Evolutionary conservation across 2,797 vertebrate species (phyloP), one percentile per base, ranked within the genome.

Genomic region (Anguilla anguilla): DNA sequence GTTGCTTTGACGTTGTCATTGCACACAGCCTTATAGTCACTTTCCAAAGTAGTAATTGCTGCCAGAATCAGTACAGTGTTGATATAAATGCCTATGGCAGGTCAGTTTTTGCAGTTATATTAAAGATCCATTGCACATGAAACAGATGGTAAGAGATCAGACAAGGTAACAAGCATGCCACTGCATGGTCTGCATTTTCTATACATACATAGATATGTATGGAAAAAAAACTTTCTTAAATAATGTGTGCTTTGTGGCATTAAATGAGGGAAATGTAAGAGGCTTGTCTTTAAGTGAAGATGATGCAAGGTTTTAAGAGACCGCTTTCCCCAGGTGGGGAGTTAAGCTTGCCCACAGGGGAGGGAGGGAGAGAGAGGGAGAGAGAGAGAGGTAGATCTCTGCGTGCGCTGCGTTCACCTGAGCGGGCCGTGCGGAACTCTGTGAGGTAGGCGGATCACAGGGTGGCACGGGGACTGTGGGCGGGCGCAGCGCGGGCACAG

Each of bases 401-500:
- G 86, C 90, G 86, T 87, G 89, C 89, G 51, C 11, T 53, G 7
- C 51, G 11, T 53, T 53, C 87, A 82, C 86, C 88, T 87, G 74
- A 86, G 90, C 87, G 91, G 22, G 61, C 90, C 90, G 11, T 53
- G 51, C 51, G 11, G 51, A 53, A 1, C 51, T 53, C 6, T 9
- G 51, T 53, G 51, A 13, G 51, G 90, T 88, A 31, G 15, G 77
- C 88, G 90, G 89, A 67, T 35, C 82, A 79, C 85, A 61, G 89
- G 46, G 39, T 85, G 90, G 92, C 92, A 90, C 85, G 89, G 88
- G 90, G 92, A 82, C 22, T n/a, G 13, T 59, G 57, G 87, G 91
- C 89, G 89, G 91, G 88, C 89, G 22, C 72, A 72, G 85, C 89
- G 90, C 86, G 91, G 91, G 91, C 90, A 89, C 91, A 91, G 87